Evolutionary conservation across 2,113 vertebrate genomes (phyloP).

Genomic region (Elachura formosa): DNA sequence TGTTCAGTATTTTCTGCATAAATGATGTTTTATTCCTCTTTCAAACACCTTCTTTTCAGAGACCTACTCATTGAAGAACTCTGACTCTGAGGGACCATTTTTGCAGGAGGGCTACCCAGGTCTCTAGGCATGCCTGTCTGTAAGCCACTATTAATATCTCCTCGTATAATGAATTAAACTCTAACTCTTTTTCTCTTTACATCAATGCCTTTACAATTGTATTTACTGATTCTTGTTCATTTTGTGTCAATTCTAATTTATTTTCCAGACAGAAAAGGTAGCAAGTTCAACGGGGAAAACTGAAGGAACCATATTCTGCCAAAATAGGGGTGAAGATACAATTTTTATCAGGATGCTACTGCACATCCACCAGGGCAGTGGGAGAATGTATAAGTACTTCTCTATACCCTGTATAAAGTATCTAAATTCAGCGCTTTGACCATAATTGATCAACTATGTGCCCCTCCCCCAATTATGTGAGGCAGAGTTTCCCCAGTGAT

Average conservation of each 20-base stretch:
- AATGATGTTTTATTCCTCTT: neutral
- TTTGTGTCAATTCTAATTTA: neutral
- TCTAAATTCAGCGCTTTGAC: neutral
- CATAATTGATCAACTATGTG: neutral
- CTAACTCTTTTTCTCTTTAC: neutral
- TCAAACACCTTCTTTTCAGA: neutral
- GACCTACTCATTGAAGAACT: fast-evolving
- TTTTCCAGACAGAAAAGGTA: neutral
- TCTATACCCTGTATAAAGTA: neutral
- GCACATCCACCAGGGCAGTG: neutral
- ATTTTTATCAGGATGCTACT: neutral
- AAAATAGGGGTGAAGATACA: fast-evolving
- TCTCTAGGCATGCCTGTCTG: fast-evolving
- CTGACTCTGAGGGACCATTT: neutral
- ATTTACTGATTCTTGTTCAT: fast-evolving
- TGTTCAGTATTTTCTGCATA: neutral
- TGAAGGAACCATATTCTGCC: neutral
- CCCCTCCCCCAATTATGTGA: neutral
- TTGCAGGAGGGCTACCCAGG: neutral
- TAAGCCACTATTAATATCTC: neutral
- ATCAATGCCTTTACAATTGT: neutral
- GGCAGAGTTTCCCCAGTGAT: neutral
- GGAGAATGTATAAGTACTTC: neutral
- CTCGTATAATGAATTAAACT: neutral
- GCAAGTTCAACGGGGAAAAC: neutral